A percentile compares a stretch with the other conserved stretches of the same genome.
Evolutionary conservation across 2,888 invertebrate genomes (phyloP).

Genomic region (Parnassius apollo): DNA sequence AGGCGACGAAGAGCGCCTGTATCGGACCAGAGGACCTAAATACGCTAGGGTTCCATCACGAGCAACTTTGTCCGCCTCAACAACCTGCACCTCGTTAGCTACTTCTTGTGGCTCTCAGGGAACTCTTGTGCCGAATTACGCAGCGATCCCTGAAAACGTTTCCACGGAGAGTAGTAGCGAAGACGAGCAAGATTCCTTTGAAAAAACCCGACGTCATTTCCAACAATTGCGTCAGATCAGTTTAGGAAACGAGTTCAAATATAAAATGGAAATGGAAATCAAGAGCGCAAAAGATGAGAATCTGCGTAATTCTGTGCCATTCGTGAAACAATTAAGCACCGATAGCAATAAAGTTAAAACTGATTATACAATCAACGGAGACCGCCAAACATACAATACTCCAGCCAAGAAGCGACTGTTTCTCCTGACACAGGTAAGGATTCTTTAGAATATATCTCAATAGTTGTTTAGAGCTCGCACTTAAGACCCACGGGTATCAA

Average conservation of each 20-base stretch:
- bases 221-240: constrained; percentile 83
- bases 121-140: constrained; percentile 68
- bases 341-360: constrained; percentile 80
- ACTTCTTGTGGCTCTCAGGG: constrained; percentile 75
- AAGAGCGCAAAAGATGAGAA: constrained; percentile 82
- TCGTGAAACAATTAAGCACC: constrained; percentile 81
- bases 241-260: constrained; percentile 83
- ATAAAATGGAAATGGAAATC: constrained; percentile 84
- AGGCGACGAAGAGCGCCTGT: constrained; percentile 71
- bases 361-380: constrained; percentile 67
- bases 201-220: constrained; percentile 81
- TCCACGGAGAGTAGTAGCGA: constrained; percentile 75
- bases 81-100: constrained; percentile 82
- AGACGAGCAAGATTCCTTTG: constrained; percentile 79
- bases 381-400: constrained; percentile 70
- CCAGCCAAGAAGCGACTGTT: constrained; percentile 79
- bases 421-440: constrained; percentile 68
- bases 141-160: constrained; percentile 65
- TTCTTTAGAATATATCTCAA: background rate
- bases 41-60: constrained; percentile 75
- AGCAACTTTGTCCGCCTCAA: constrained; percentile 80
- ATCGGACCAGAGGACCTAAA: constrained; percentile 65
- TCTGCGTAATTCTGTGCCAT: constrained; percentile 81
- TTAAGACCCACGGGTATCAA: no score
- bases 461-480: no score